Conservation (phyloP, 2,113 vertebrate genomes). For the Trematocara zebra region DNA sequence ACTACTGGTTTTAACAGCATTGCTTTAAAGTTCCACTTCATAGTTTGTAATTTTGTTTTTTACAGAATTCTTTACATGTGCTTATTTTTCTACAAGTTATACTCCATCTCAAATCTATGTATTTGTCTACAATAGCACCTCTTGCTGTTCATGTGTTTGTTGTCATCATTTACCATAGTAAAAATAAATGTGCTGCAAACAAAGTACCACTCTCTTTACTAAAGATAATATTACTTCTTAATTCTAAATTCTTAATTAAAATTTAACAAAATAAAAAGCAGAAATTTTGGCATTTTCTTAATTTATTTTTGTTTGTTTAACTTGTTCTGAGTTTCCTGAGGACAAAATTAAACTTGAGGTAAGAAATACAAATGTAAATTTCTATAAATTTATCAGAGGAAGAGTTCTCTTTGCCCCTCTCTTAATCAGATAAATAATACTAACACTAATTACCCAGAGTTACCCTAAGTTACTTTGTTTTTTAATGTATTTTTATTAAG, state of each 20-base stretch:
- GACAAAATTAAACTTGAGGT: background rate
- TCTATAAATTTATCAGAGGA: background rate
- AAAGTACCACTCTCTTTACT: background rate
- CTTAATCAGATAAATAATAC: background rate
- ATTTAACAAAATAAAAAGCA: background rate
- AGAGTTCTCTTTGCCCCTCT: background rate
- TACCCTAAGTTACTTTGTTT: background rate
- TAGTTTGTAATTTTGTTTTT: background rate
- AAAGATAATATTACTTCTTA: background rate
- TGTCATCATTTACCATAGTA: background rate
- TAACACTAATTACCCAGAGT: background rate
- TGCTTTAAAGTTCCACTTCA: background rate
- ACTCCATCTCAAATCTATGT: background rate
- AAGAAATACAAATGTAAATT: background rate
- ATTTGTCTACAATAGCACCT: background rate
- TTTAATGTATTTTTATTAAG: background rate
- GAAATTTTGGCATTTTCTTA: background rate
- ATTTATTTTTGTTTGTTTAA: background rate
- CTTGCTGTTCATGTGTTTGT: background rate
- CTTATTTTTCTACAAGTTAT: background rate
- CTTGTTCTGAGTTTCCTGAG: background rate
- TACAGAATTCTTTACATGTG: background rate
- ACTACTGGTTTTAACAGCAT: slow-evolving; percentile 44
- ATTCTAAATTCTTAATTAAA: background rate
- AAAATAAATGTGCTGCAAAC: background rate